These are phyloP conservation scores for Pterocles burchelli DNA, from an alignment of 2,113 vertebrate genomes.

Conservation along the genomic window DNA sequence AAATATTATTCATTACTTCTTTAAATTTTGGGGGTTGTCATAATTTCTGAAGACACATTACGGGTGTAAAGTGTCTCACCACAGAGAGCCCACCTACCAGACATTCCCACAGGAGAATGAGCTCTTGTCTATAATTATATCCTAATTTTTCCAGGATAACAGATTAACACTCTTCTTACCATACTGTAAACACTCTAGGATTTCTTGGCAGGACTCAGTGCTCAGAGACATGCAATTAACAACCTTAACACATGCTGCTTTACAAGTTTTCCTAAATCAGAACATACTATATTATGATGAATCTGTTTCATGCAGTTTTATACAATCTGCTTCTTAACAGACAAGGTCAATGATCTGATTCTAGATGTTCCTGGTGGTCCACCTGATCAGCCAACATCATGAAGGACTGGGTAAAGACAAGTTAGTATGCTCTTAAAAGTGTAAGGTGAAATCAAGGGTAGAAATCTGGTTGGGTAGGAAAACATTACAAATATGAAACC, in stretches of 20 bases:
- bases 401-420: not conserved
- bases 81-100: not conserved
- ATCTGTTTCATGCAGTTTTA: not conserved
- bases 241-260: not conserved
- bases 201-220: not conserved
- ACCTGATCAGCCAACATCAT: not conserved
- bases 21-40: not conserved
- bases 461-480: not conserved
- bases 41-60: not conserved
- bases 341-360: too few species aligned
- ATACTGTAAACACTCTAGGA: not conserved
- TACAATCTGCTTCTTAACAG: not conserved
- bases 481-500: not conserved
- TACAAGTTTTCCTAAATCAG: not conserved
- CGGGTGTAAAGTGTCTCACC: not conserved
- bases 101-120: rapidly evolving
- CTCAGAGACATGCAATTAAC: not conserved
- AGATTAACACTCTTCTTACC: not conserved
- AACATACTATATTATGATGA: not conserved
- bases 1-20: not conserved
- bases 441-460: not conserved
- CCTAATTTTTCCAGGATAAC: not conserved
- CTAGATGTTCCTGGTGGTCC: not conserved
- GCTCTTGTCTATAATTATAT: not conserved
- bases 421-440: not conserved